Evolutionary conservation across 2,888 invertebrate species (phyloP).

Genomic region (Oscheius sp.): DNA sequence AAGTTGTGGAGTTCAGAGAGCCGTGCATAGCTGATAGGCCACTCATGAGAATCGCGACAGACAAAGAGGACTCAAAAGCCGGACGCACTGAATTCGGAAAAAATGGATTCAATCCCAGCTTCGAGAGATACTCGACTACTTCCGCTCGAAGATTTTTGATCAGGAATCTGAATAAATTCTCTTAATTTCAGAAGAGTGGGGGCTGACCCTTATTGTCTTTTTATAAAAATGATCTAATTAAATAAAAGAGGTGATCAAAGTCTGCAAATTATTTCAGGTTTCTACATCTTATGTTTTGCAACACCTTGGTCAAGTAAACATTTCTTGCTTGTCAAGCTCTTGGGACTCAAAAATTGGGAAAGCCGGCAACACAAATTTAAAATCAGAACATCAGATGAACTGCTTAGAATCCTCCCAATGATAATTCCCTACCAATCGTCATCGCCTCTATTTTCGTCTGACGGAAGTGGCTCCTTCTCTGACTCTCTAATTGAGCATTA

Average conservation of each 20-base stretch:
- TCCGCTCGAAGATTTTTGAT: neutral
- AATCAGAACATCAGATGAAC: neutral
- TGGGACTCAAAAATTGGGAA: neutral
- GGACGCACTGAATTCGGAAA: slow-evolving; percentile 2
- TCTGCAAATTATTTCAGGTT: neutral
- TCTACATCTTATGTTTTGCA: neutral
- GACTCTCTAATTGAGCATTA: slow-evolving; percentile 15
- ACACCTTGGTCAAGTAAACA: neutral
- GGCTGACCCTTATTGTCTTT: too few species aligned
- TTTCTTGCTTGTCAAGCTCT: neutral
- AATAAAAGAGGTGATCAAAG: too few species aligned
- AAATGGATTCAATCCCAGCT: neutral
- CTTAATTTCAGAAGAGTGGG: too few species aligned
- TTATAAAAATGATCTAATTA: too few species aligned
- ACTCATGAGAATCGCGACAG: slow-evolving; percentile 25
- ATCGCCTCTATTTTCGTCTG: slow-evolving; percentile 10
- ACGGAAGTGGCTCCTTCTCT: slow-evolving; percentile 14
- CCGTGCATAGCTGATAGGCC: slow-evolving; percentile 21
- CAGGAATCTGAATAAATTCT: slow-evolving; percentile 10
- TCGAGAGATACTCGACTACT: neutral
- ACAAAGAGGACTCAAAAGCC: slow-evolving; percentile 9
- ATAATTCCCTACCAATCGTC: neutral
- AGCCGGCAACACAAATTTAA: neutral
- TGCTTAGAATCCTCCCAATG: neutral
- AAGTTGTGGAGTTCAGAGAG: slow-evolving; percentile 25